Percentiles rank a stretch among this genome's conserved stretches.
Evolutionary conservation across 2,888 invertebrate genomes (phyloP).

Genomic region (Hyppa rectilinea): DNA sequence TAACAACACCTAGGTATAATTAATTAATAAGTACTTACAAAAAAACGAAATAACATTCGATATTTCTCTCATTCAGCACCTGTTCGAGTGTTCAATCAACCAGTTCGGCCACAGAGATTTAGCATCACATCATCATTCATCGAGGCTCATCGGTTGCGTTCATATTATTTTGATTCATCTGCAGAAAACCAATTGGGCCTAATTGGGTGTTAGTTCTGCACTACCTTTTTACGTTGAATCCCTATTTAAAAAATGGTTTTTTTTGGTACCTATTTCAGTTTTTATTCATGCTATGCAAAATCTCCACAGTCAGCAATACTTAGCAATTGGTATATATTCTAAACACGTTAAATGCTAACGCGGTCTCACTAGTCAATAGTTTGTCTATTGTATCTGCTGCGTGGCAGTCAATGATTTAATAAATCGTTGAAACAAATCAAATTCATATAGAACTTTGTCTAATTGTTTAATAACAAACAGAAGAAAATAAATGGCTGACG

Average conservation of each 20-base stretch:
- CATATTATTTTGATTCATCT: not conserved
- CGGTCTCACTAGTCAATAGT: too few relatives aligned
- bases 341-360: too few relatives aligned
- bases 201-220: not conserved
- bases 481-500: constrained; percentile 26
- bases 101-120: not conserved
- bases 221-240: not conserved
- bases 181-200: not conserved
- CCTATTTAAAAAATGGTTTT: too few relatives aligned
- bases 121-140: not conserved
- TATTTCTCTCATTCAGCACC: not conserved
- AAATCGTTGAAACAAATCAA: not conserved
- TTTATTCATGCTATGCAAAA: not conserved
- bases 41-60: not conserved
- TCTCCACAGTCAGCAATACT: not conserved
- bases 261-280: too few relatives aligned
- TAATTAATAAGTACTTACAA: too few relatives aligned
- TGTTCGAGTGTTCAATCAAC: too few relatives aligned
- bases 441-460: not conserved
- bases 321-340: too few relatives aligned
- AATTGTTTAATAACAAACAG: constrained; percentile 13
- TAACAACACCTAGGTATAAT: not conserved
- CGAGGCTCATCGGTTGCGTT: not conserved
- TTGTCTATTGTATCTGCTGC: too few relatives aligned
- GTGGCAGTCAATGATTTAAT: too few relatives aligned